Conservation (phyloP, 2,888 invertebrate genomes). For the Mythimna lalbum region DNA sequence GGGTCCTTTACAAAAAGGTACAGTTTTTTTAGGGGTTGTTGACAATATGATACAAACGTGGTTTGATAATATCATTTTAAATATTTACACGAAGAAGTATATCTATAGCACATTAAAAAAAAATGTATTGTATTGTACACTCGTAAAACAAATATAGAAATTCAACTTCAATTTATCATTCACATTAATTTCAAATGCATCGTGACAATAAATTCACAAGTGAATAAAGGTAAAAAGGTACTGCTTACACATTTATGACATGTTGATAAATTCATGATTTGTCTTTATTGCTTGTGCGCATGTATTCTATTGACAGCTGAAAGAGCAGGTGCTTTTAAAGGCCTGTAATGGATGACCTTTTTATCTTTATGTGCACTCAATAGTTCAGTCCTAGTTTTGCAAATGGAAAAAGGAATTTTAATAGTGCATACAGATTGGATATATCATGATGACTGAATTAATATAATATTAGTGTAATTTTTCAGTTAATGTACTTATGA, state of each 20-base stretch:
- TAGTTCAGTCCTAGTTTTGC: constrained; percentile 14
- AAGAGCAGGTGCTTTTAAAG: constrained; percentile 54
- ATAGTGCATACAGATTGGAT: constrained; percentile 1
- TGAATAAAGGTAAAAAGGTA: constrained; percentile 43
- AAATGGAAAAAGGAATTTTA: constrained; percentile 29
- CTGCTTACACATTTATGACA: constrained; percentile 34
- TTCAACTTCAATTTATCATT: constrained; percentile 23
- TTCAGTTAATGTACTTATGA: background rate
- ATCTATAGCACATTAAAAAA: background rate
- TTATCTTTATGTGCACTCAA: constrained; percentile 29
- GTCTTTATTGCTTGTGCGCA: constrained; percentile 36
- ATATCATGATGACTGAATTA: background rate
- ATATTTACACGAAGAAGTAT: no score
- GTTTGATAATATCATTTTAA: background rate
- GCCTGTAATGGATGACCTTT: constrained; percentile 36
- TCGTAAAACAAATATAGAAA: constrained; percentile 10
- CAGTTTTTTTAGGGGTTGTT: background rate
- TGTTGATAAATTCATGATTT: constrained; percentile 39
- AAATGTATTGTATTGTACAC: background rate
- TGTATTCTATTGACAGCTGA: constrained; percentile 43
- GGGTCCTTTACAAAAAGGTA: constrained; percentile 1
- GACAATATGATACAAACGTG: background rate
- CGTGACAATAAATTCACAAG: constrained; percentile 29
- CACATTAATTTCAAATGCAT: constrained; percentile 25
- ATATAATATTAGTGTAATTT: background rate